A percentile compares a stretch with the other conserved stretches of the same genome.
These are phyloP conservation scores for Cheilosia urbana DNA, from an alignment of 2,888 invertebrate species.

Conservation along the genomic window DNA sequence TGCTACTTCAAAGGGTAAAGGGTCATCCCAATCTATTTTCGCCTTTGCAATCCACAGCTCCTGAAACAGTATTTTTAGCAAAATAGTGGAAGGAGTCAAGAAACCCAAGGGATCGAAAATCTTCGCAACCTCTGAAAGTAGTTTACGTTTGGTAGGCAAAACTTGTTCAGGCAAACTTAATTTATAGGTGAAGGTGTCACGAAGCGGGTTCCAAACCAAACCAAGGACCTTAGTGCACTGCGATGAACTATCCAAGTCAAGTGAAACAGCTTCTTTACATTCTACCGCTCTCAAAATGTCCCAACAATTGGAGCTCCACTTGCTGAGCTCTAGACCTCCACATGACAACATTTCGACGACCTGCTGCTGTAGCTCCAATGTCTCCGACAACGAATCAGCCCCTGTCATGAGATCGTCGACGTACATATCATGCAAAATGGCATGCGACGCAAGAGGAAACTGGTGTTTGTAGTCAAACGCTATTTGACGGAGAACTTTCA, in stretches of 20 bases:
- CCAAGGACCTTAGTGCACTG: conserved; percentile 23
- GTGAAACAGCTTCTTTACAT: conserved; percentile 6
- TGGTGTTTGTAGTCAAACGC: no score
- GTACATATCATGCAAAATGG: no score
- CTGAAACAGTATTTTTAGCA: neutral
- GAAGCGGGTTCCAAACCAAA: conserved; percentile 34
- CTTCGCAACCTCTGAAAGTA: neutral
- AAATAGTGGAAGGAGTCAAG: neutral
- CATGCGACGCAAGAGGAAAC: no score
- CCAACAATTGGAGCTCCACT: conserved; percentile 31
- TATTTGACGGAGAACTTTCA: no score
- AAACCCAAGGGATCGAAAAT: conserved; percentile 11
- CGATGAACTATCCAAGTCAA: conserved; percentile 15
- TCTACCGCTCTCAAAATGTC: conserved; percentile 3
- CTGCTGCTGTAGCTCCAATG: conserved; percentile 8
- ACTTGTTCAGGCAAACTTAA: conserved; percentile 5
- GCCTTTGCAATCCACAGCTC: neutral
- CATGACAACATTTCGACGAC: conserved; percentile 21
- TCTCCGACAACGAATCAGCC: conserved; percentile 3
- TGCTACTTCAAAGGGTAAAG: no score
- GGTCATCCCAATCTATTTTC: neutral
- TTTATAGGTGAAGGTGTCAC: conserved; percentile 23
- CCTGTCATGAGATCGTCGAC: no score
- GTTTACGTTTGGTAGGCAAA: conserved; percentile 7
- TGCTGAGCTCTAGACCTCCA: conserved; percentile 31